Percentiles rank a stretch among this genome's conserved stretches.
These are phyloP conservation scores for Athene cunicularia DNA, from an alignment of 2,113 vertebrate species.

Conservation along the genomic window DNA sequence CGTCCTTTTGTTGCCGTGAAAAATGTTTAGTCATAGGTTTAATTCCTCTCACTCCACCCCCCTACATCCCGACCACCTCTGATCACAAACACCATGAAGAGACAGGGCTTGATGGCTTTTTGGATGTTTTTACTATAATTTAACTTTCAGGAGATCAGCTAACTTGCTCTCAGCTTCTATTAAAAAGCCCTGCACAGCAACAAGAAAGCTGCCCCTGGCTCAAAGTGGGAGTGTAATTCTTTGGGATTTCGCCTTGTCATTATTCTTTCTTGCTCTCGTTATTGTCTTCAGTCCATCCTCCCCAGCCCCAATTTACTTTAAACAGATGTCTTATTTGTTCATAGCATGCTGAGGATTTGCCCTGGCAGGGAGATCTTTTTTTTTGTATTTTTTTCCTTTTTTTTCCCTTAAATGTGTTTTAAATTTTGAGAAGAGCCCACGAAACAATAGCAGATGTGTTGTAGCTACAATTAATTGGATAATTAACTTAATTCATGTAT, in stretches of 20 bases:
- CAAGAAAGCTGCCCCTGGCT: constrained; percentile 57
- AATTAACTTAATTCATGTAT: constrained; percentile 50
- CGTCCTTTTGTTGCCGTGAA: constrained; percentile 60
- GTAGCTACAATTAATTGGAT: constrained; percentile 48
- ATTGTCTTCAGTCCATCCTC: constrained; percentile 66
- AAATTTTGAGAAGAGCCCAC: constrained; percentile 30
- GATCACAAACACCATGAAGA: constrained; percentile 51
- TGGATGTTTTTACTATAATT: constrained; percentile 9
- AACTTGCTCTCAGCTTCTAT: constrained; percentile 26
- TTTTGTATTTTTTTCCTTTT: constrained; percentile 50
- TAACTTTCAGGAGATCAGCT: constrained; percentile 42
- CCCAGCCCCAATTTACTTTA: constrained; percentile 43
- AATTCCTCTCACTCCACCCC: constrained; percentile 54
- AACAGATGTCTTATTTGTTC: constrained; percentile 51
- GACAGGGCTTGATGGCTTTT: neutral
- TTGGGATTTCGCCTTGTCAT: constrained; percentile 81
- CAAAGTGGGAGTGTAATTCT: constrained; percentile 82
- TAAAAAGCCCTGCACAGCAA: constrained; percentile 37
- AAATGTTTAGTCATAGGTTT: constrained; percentile 72
- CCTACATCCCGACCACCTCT: constrained; percentile 49
- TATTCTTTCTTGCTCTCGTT: constrained; percentile 81
- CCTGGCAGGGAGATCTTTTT: constrained; percentile 35
- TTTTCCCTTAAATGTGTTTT: constrained; percentile 49
- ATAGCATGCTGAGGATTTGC: constrained; percentile 38
- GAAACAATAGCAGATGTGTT: constrained; percentile 64